Evolutionary conservation across 2,797 vertebrate species (phyloP), one percentile per base, ranked within the genome.

Genomic region (Rhadinocentrus ornatus): DNA sequence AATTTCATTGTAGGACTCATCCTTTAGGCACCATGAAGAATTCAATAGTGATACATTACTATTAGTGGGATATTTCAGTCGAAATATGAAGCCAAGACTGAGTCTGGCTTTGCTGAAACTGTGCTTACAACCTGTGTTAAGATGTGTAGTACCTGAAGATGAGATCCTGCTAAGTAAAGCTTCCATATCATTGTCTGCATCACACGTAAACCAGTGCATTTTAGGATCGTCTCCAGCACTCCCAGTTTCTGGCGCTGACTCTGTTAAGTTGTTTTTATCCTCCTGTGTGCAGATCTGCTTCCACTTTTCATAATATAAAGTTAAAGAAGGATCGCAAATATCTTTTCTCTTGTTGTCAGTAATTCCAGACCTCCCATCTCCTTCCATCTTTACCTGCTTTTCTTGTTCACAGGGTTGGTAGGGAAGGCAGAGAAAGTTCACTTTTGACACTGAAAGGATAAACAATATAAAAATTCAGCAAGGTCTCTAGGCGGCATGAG

Each of bases 161-260:
- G 76, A 86, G 39, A 35, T 44, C 74, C 89, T 89, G 37, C 46
- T 59, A 0, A 71, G 6, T 26, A 92, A 60, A 54, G 66, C 62
- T 10, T 37, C 4, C 70, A 88, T 77, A 61, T 92, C 80, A 29
- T 12, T 65, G 11, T 92, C 76, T 9, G 88, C 77, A 56, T 89
- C 53, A 61, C 94, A 95, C 64, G 88, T 53, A 69, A 91, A 93
- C 90, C 88, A 93, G 44, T 41, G 75, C 4, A 16, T 16, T 20
- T 68, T 64, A 26, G 58, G 44, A 29, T 75, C 66, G 4, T 46
- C 39, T 4, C 7, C 1, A 2, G 13, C 37, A 13, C 9, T 46
- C 37, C 58, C 15, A 6, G 50, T 55, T 22, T 63, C 63, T 26
- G 63, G n/a, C 7, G 7, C 54, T 1, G 44, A n/a, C 48, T 65